Conservation (phyloP, 2,797 vertebrate genomes). For the Oophaga sylvatica region DNA sequence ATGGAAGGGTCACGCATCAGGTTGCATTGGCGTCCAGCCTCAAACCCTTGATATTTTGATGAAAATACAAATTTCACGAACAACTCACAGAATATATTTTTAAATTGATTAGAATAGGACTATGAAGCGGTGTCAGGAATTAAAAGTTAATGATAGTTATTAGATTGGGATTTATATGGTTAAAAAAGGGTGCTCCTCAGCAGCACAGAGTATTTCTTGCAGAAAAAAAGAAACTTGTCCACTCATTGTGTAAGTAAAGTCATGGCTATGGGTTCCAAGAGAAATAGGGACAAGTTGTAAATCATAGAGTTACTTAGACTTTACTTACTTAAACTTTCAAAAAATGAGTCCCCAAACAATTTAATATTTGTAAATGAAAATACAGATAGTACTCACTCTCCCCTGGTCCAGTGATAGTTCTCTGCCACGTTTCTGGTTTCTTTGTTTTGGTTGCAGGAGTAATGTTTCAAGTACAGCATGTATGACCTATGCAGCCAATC, state of each 20-base stretch:
- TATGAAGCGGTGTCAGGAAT: background rate
- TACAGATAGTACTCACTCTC: no score
- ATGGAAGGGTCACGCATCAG: background rate
- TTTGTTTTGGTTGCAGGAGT: no score
- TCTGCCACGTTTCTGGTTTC: no score
- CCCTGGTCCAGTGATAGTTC: no score
- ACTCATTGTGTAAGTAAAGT: background rate
- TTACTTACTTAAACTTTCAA: no score
- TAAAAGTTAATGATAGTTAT: background rate
- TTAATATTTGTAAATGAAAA: no score
- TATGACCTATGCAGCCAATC: no score
- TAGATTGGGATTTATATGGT: background rate
- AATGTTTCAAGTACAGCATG: no score
- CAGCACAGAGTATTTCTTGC: background rate
- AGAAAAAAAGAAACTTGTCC: background rate
- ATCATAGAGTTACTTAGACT: no score
- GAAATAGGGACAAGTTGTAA: background rate
- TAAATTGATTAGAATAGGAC: background rate
- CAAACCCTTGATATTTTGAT: background rate
- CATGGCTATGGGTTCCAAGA: background rate
- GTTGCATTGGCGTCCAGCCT: constrained; percentile 11
- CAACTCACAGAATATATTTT: background rate
- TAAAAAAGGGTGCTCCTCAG: background rate
- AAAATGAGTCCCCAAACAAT: no score
- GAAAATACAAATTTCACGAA: background rate